Base-by-base conservation (phyloP, 1,140 invertebrate genomes). In the Drosophila kanapiae region DNA sequence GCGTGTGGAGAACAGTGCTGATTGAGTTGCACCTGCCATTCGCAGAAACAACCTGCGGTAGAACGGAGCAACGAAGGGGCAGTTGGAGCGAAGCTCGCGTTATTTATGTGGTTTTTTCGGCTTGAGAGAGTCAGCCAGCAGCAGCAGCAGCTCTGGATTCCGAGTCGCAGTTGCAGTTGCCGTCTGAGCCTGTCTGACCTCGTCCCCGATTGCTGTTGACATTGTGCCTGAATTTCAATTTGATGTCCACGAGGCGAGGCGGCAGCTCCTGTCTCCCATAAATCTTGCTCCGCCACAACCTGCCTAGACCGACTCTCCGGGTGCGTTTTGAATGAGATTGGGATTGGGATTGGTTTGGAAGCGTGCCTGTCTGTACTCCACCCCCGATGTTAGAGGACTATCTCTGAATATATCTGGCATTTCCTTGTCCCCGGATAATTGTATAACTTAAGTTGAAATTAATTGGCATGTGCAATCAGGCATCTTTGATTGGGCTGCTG, bases 21-120 rank as follows among this genome's bases (percentile, higher is more conserved):
- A 87, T 87, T 87, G 84, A 87, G 80, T 91, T 91, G 88, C 88
- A 91, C 88, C 88, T 91, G 88, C 88, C 88, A 91, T 91, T 91
- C 88, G 88, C 78, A 91, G 88, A 91, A 91, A 82, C 86, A 82
- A 82, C 82, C 79, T 71, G 77, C 57, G 31, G 18, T 27, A 58
- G 51, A 33, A 57, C 37, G 49, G 29, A 27, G 14, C 27, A n/a
- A 37, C 27, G 37, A 31, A 40, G 43, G 65, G 16, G 56, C 48
- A 53, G 53, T 45, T 40, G 59, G 57, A 29, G 59, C 45, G 76
- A 69, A 80, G 80, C 51, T 58, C 72, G 80, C 81, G 76, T 87
- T 87, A 88, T 88, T 87, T 87, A 87, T 87, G 84, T 83, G 84
- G 72, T 88, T 83, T 80, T 87, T 86, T 82, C 45, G 70, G 70